Base-by-base conservation (phyloP, 2,888 invertebrate genomes). In the Dendrolimus pini region DNA sequence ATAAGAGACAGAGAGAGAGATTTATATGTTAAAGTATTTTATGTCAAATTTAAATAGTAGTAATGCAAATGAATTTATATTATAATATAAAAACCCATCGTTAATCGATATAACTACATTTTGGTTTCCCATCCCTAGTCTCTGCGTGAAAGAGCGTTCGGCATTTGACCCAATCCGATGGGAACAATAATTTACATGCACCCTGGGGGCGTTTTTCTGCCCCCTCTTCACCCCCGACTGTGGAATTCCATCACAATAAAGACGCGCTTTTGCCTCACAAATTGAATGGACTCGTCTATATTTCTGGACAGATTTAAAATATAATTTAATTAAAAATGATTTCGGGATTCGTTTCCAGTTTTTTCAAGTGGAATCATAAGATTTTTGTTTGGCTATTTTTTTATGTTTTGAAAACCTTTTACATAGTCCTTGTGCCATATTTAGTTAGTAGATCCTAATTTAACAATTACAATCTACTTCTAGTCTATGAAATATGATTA, bases 121-220 rank as follows among this genome's bases (percentile, higher is more conserved):
- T 41, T 54, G 30, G 41, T 47, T 12, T 56, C 60, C 55, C 72
- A 63, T 65, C 73, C 60, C 70, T 72, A 68, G 41, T 41, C 58
- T 64, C 60, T 65, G 68, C 73, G 68, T 73, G 74, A 69, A 74
- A 69, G 68, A 75, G 66, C 67, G 72, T 67, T 69, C 68, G 71
- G 69, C 62, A 77, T 76, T 75, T 71, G 70, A 68, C 70, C 70
- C 72, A 72, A 71, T 70, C 71, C 74, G 67, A 73, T 68, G 78
- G 72, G 73, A 68, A 74, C 71, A 74, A 78, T 79, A 72, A 78
- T 78, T 80, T 76, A 80, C 74, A 69, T 75, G 65, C 70, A 68
- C 67, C 69, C 68, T 59, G 60, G 52, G 47, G 57, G 42, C 55
- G 59, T 55, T 55, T n/a, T 57, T 41, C 56, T 54, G 41, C n/a